phyloP scores from a whole-genome alignment of 2,888 invertebrate species.

The Strigamia crassipes region DNA sequence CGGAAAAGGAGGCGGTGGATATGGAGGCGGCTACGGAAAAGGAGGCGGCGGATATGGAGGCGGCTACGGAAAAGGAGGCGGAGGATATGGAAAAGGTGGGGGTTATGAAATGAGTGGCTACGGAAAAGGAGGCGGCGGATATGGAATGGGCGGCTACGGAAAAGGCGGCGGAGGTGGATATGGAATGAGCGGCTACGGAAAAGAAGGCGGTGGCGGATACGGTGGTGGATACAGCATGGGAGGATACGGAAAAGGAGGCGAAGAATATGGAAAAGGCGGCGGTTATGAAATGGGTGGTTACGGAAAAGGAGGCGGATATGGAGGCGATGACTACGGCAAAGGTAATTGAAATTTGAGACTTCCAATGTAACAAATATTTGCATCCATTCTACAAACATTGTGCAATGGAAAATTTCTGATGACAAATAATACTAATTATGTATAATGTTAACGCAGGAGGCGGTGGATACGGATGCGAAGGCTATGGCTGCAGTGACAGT shows the following conservation, averaged over 20 bases:
- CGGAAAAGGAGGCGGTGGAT: not conserved
- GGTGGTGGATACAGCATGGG: not conserved
- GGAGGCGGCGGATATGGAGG: conserved; percentile 7
- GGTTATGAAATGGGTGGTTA: not conserved
- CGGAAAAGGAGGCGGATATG: no score
- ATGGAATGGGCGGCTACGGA: not conserved
- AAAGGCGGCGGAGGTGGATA: conserved; percentile 1
- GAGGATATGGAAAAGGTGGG: not conserved
- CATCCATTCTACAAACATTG: not conserved
- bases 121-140: conserved; percentile 1
- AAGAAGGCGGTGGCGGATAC: not conserved
- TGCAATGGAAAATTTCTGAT: not conserved
- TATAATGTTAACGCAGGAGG: no score
- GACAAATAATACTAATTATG: no score
- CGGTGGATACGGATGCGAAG: not conserved
- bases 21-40: not conserved
- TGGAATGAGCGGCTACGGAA: not conserved
- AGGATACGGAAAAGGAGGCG: conserved; percentile 7
- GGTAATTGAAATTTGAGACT: not conserved
- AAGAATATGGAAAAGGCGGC: not conserved
- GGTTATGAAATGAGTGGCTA: not conserved
- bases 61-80: conserved; percentile 23
- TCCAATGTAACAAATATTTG: not conserved
- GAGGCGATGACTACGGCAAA: not conserved
- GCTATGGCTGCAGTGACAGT: not conserved